Percentiles rank a stretch among this genome's conserved stretches.
Evolutionary conservation across 2,797 vertebrate species (phyloP).

Genomic region (Sciaenops ocellatus): DNA sequence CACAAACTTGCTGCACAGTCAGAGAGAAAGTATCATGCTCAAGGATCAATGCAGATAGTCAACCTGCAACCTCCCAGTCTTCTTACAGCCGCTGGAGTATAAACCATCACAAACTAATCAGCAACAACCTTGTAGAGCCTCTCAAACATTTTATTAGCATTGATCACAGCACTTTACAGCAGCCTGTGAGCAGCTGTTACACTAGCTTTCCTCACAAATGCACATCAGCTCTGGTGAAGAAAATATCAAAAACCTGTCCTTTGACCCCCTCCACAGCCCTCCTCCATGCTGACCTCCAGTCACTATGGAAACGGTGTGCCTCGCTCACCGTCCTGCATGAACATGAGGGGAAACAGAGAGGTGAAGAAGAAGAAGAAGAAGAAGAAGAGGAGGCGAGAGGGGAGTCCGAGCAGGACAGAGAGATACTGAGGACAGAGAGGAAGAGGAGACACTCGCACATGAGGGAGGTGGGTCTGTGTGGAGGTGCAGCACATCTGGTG

Average conservation of each 20-base stretch:
- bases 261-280: conserved; percentile 64
- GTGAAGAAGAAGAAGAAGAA: conserved; percentile 34
- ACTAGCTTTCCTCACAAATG: neutral
- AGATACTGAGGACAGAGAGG: conserved; percentile 62
- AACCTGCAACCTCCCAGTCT: neutral
- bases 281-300: conserved; percentile 78
- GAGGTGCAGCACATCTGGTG: neutral
- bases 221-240: neutral
- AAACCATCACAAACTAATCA: neutral
- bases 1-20: conserved; percentile 1
- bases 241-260: neutral
- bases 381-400: conserved; percentile 33
- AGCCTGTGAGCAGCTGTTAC: neutral
- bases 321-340: conserved; percentile 44
- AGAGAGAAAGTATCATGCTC: neutral
- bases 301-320: conserved; percentile 81
- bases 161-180: conserved; percentile 8
- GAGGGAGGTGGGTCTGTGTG: conserved; percentile 75
- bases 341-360: conserved; percentile 31
- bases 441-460: conserved; percentile 62
- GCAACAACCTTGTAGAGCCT: neutral
- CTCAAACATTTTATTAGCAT: conserved; percentile 17
- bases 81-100: neutral
- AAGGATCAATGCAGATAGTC: neutral
- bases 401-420: conserved; percentile 65